Percentiles rank a stretch among this genome's conserved stretches.
These are phyloP conservation scores for Dendrocincla fuliginosa DNA, from an alignment of 2,797 vertebrate species.

Conservation along the genomic window DNA sequence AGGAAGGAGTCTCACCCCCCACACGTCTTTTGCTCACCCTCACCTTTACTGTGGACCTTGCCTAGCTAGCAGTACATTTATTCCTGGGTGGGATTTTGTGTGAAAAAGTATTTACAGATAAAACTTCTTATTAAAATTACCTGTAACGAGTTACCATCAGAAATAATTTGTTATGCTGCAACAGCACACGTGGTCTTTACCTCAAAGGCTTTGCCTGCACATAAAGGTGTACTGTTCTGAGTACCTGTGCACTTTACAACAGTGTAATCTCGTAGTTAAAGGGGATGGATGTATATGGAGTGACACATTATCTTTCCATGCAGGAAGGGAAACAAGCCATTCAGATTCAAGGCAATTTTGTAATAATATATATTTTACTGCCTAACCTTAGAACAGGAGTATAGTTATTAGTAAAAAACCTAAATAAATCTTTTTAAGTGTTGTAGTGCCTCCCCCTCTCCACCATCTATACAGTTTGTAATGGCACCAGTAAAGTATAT, in stretches of 20 bases:
- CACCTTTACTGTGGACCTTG: neutral
- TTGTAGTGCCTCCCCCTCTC: neutral
- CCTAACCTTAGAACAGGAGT: too few species aligned
- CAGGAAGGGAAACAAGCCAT: neutral
- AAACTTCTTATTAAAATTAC: neutral
- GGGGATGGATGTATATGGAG: neutral
- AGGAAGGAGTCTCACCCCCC: neutral
- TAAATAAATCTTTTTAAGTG: neutral
- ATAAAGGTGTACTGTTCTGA: neutral
- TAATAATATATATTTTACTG: neutral
- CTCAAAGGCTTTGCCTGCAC: neutral
- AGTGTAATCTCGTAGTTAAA: neutral
- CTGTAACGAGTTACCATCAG: neutral
- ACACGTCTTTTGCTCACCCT: neutral
- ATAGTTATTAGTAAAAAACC: neutral
- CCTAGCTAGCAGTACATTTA: neutral
- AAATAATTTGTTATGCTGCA: neutral
- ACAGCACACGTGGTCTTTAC: neutral
- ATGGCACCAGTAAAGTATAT: neutral
- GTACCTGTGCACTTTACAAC: accelerated
- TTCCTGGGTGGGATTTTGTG: neutral
- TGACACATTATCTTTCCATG: neutral
- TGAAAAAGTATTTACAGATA: neutral
- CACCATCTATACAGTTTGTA: neutral
- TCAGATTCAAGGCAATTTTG: neutral